These are phyloP conservation scores for Semnornis frantzii DNA, from an alignment of 2,113 vertebrate species.

Conservation along the genomic window DNA sequence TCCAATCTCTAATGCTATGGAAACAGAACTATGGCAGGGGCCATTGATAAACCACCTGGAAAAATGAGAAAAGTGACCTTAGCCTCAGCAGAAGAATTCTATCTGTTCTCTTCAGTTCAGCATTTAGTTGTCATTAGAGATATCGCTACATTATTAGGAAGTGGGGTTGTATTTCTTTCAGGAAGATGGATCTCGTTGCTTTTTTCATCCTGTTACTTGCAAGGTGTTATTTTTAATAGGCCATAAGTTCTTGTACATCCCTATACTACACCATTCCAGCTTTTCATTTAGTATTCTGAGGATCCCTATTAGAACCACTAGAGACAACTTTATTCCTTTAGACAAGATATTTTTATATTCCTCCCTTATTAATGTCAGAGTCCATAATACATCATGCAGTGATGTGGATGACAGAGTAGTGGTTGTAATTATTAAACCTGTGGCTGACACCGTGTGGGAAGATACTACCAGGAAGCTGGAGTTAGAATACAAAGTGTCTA, in stretches of 20 bases:
- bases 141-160: neutral
- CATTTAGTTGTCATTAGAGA: neutral
- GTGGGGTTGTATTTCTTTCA: neutral
- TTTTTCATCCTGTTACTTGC: neutral
- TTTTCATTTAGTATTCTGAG: neutral
- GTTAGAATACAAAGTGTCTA: neutral
- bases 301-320: neutral
- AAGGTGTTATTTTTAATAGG: neutral
- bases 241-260: neutral
- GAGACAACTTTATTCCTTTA: neutral
- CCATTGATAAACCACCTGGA: neutral
- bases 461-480: neutral
- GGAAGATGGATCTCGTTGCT: neutral
- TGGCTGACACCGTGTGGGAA: neutral
- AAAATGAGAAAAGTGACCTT: neutral
- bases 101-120: neutral
- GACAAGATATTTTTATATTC: neutral
- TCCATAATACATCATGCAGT: neutral
- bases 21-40: neutral
- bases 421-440: neutral
- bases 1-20: neutral
- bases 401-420: neutral
- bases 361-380: neutral
- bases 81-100: neutral
- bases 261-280: neutral